Evolutionary conservation across 2,888 invertebrate species (phyloP), one percentile per base, ranked within the genome.

Genomic region (Sicus ferrugineus): DNA sequence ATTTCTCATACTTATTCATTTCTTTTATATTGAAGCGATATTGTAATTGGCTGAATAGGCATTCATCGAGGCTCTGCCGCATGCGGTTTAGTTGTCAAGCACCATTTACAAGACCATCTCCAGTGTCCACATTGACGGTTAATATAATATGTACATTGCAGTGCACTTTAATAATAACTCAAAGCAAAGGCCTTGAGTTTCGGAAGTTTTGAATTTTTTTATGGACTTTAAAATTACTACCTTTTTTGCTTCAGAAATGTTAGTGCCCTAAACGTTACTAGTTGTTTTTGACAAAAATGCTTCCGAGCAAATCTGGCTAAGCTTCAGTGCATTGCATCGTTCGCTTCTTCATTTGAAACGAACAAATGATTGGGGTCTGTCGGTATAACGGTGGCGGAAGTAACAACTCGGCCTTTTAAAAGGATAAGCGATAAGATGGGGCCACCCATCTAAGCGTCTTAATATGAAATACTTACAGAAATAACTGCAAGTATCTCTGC

Each of bases 101-200:
- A 16, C 54, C 65, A 23, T 65, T 65, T 2, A 65, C 65, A 2
- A 65, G 16, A 3, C 61, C 38, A 42, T 61, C 61, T 21, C 61
- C 61, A 38, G 61, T 61, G 42, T 38, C 61, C 11, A 61, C 61
- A 38, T 61, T 61, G 19, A 61, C 61, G 19, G 61, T 61, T 69
- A 73, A 70, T n/a, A n/a, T n/a, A n/a, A n/a, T 62, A 71, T 74
- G 70, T 71, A 72, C 26, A 70, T 73, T 48, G 70, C 70, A 67
- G 62, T 72, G 63, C 52, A 63, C 68, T 64, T 74, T 28, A 74
- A 69, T 62, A 69, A 65, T 38, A 72, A 68, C 52, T 69, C 56
- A 59, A 72, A 69, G 67, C 59, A 65, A 1, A 65, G 52, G n/a
- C 67, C 67, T 16, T 67, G 67, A 14, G 67, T 67, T 67, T 67